phyloP scores from a whole-genome alignment of 2,113 vertebrate genomes.

The Anhinga rufa region DNA sequence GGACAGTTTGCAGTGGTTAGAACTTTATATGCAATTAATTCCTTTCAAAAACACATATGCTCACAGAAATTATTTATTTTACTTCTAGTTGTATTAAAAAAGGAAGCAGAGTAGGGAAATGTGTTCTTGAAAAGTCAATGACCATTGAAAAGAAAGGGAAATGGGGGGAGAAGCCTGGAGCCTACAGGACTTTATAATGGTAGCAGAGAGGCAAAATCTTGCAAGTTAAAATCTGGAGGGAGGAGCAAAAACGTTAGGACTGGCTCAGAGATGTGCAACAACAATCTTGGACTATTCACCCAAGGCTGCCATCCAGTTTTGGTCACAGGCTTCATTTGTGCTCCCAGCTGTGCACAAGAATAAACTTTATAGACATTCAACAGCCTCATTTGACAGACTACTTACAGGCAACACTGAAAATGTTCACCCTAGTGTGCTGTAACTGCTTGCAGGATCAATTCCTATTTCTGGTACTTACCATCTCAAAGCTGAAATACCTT shows the following conservation, averaged over 20 bases:
- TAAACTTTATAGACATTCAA: not conserved
- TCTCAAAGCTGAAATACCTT: not conserved
- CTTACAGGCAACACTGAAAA: not conserved
- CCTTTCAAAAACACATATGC: not conserved
- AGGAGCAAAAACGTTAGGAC: not conserved
- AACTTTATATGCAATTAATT: not conserved
- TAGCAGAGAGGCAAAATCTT: not conserved
- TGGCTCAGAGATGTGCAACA: not conserved
- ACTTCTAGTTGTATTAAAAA: not conserved
- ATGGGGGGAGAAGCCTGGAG: not conserved
- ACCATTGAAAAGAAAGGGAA: not conserved
- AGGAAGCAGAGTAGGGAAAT: not conserved
- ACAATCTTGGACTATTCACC: not conserved
- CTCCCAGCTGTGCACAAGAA: not conserved
- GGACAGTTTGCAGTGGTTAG: not conserved
- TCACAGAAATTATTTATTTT: not conserved
- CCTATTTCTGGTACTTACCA: not conserved
- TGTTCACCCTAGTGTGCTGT: fast-evolving
- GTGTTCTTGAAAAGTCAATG: not conserved
- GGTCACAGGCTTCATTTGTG: not conserved
- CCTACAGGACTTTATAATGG: not conserved
- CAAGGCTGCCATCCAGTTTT: not conserved
- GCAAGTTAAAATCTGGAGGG: not conserved
- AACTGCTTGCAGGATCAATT: not conserved
- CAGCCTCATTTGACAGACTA: not conserved